Evolutionary conservation across 2,888 invertebrate genomes (phyloP).

Genomic region (Ashinkailepas kermadecensis): DNA sequence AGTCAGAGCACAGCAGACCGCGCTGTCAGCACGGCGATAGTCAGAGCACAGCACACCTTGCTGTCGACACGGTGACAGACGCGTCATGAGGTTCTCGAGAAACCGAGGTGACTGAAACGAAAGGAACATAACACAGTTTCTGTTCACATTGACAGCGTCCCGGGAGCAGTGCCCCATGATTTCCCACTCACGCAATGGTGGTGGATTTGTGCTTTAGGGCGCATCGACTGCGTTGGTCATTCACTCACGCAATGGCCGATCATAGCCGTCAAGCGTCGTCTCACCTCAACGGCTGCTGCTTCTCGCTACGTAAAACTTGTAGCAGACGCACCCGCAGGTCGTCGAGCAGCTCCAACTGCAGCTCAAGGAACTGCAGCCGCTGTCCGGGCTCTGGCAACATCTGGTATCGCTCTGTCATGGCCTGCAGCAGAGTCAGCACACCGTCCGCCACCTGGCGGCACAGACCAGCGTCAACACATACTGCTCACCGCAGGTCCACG

Average conservation of each 20-base stretch:
- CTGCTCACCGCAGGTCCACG: no score
- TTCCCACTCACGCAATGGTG: background rate
- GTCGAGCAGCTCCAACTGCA: constrained; percentile 82
- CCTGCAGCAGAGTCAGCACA: constrained; percentile 63
- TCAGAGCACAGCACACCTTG: no score
- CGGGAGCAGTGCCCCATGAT: no score
- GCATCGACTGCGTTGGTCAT: no score
- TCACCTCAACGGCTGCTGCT: background rate
- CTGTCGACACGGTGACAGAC: no score
- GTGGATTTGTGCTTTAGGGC: no score
- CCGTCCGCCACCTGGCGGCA: constrained; percentile 47
- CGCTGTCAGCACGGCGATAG: no score
- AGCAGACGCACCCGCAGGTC: constrained; percentile 80
- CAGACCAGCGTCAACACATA: background rate
- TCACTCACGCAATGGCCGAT: background rate
- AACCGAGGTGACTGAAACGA: no score
- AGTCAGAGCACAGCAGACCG: no score
- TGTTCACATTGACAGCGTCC: no score
- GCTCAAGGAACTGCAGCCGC: constrained; percentile 71
- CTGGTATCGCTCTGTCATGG: constrained; percentile 72
- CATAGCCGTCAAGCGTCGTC: background rate
- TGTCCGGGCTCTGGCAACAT: constrained; percentile 60
- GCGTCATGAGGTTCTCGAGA: no score
- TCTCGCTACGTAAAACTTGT: constrained; percentile 53
- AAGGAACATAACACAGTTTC: no score